Evolutionary conservation across 2,888 invertebrate species (phyloP).

Genomic region (Andrena marginata): DNA sequence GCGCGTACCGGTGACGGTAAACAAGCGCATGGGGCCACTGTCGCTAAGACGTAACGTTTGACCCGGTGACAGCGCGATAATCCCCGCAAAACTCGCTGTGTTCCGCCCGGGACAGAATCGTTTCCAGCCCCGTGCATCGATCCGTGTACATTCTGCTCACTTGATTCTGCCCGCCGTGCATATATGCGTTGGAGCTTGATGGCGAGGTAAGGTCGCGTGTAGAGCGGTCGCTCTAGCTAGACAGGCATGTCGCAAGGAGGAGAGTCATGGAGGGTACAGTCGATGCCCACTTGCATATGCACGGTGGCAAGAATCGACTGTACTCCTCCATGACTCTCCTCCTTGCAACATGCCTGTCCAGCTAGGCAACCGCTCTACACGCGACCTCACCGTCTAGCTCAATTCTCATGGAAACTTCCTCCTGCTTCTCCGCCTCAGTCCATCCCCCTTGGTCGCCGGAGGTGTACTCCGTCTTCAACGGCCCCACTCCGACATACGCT

Average conservation of each 20-base stretch:
- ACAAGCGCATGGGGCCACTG: slow-evolving; percentile 49
- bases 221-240: slow-evolving; percentile 40
- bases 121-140: slow-evolving; percentile 74
- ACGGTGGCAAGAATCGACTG: no score
- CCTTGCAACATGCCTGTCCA: slow-evolving; percentile 57
- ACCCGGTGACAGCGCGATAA: slow-evolving; percentile 36
- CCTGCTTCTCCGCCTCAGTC: not conserved
- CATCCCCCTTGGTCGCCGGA: slow-evolving; percentile 17
- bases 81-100: slow-evolving; percentile 25
- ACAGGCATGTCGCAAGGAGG: slow-evolving; percentile 59
- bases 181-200: slow-evolving; percentile 16
- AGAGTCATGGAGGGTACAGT: slow-evolving; percentile 66
- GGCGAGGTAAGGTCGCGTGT: slow-evolving; percentile 54
- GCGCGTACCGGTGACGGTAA: slow-evolving; percentile 54
- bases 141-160: slow-evolving; percentile 64
- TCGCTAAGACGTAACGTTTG: slow-evolving; percentile 34
- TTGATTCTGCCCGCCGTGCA: no score
- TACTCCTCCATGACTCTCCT: slow-evolving; percentile 69
- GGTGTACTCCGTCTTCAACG: slow-evolving; percentile 42
- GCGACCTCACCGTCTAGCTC: slow-evolving; percentile 47
- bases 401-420: slow-evolving; percentile 16
- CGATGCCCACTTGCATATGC: no score
- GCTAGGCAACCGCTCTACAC: slow-evolving; percentile 42
- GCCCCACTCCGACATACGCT: slow-evolving; percentile 28
- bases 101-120: slow-evolving; percentile 43